Evolutionary conservation across 2,888 invertebrate species (phyloP).

Genomic region (Drosophila demipolita): DNA sequence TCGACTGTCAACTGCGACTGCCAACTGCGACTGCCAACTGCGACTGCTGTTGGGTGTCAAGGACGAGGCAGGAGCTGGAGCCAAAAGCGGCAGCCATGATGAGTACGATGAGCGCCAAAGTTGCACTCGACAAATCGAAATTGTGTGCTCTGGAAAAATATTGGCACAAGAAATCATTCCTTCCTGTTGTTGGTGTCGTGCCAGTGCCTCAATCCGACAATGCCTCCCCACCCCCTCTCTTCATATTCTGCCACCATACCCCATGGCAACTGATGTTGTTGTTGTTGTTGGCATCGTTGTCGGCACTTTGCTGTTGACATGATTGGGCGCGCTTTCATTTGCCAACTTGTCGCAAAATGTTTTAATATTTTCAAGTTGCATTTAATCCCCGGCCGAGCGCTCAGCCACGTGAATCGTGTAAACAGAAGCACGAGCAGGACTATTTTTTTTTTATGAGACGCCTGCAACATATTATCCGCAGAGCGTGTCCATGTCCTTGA

Average conservation of each 20-base stretch:
- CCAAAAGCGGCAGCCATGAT: slow-evolving; percentile 74
- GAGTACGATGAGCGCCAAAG: slow-evolving; percentile 81
- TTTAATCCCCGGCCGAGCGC: slow-evolving; percentile 69
- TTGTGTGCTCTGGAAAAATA: slow-evolving; percentile 85
- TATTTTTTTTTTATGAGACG: slow-evolving; percentile 18
- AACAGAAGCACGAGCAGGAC: slow-evolving; percentile 71
- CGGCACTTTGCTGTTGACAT: slow-evolving; percentile 76
- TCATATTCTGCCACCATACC: not conserved
- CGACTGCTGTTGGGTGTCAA: slow-evolving; percentile 66
- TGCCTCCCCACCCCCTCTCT: not conserved
- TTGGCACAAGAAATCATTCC: slow-evolving; percentile 85
- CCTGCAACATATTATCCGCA: slow-evolving; percentile 42
- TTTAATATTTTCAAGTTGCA: slow-evolving; percentile 81
- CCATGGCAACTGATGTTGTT: slow-evolving; percentile 18
- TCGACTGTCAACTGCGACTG: slow-evolving; percentile 46
- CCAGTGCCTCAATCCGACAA: slow-evolving; percentile 22
- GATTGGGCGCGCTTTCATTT: slow-evolving; percentile 79
- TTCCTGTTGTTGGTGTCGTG: slow-evolving; percentile 82
- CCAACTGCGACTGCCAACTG: slow-evolving; percentile 30
- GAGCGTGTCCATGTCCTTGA: slow-evolving; percentile 12
- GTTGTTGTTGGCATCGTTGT: slow-evolving; percentile 47
- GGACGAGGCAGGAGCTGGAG: slow-evolving; percentile 66
- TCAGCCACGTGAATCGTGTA: slow-evolving; percentile 74
- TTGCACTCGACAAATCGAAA: slow-evolving; percentile 85
- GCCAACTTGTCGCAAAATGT: slow-evolving; percentile 81